Base-by-base conservation (phyloP, 1,140 invertebrate genomes). In the Drosophila willistoni region DNA sequence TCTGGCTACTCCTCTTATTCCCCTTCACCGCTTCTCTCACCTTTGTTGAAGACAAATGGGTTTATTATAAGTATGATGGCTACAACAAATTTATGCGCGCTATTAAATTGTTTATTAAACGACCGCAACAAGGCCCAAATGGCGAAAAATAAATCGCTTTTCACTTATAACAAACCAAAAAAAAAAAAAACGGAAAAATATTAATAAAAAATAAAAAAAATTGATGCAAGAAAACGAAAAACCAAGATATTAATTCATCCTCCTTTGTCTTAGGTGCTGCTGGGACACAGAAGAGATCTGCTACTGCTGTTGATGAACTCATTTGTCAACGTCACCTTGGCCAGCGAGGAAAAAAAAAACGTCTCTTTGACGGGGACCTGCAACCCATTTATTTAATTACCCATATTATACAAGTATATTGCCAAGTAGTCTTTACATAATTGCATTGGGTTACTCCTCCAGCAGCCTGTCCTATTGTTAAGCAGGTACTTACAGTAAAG, bases 71-170 rank as follows among this genome's bases (percentile, higher is more conserved):
- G 75, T 78, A 89, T 87, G 80, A 89, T 77, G 84, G 73, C 80
- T 78, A 39, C 44, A 86, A 77, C 61, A 77, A 87, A 87, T 87
- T 87, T 87, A 87, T 87, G 83, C 83, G 80, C 79, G 83, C 84
- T 77, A 89, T 89, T 83, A 87, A 87, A 87, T 87, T 87, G 84
- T 87, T 87, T 87, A 87, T 87, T 87, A 89, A 89, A 87, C 77
- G 84, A 77, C 84, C 84, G 66, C 81, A 77, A 67, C 70, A 64
- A 47, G 81, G 70, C 68, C 41, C 82, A 89, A 87, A 87, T 87
- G 84, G 83, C 83, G 83, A 85, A 83, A 78, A 83, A 87, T 87
- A 89, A 87, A 87, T 87, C 84, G 80, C 80, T 87, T 89, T 87
- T 87, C 84, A 89, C 84, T 89, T 77, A 36, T 57, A 22, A 57